A percentile compares a stretch with the other conserved stretches of the same genome.
phyloP scores from a whole-genome alignment of 2,888 invertebrate genomes.

The Ennomos fuscantarius region DNA sequence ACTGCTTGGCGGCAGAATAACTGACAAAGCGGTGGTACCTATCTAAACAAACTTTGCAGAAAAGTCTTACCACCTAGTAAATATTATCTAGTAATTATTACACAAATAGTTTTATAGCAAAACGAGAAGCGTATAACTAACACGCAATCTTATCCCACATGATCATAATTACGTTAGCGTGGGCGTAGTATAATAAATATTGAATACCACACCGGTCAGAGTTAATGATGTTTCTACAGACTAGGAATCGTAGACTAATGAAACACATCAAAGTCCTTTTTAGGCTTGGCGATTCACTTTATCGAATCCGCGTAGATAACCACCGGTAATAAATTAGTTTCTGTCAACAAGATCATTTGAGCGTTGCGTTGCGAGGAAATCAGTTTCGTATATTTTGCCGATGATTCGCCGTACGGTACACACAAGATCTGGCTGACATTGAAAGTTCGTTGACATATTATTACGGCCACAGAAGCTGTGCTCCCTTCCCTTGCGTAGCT shows the following conservation, averaged over 20 bases:
- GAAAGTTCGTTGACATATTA: slow-evolving; percentile 76
- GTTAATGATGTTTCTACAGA: slow-evolving; percentile 53
- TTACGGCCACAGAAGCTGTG: slow-evolving; percentile 59
- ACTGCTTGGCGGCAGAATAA: no score
- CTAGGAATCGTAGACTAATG: slow-evolving; percentile 48
- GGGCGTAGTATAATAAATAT: slow-evolving; percentile 47
- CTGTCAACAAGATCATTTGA: slow-evolving; percentile 46
- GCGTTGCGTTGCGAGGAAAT: slow-evolving; percentile 44
- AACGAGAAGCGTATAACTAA: slow-evolving; percentile 27
- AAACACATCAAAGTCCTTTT: slow-evolving; percentile 56
- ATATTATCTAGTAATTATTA: no score
- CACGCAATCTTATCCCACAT: slow-evolving; percentile 24
- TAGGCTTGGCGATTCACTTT: slow-evolving; percentile 47
- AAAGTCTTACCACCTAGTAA: no score
- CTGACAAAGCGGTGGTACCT: no score
- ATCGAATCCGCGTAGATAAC: slow-evolving; percentile 50
- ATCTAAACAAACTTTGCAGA: no score
- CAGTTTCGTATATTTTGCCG: slow-evolving; percentile 47
- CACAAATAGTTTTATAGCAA: slow-evolving; percentile 29
- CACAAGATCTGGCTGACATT: slow-evolving; percentile 72
- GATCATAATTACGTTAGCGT: slow-evolving; percentile 39
- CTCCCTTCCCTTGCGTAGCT: slow-evolving; percentile 62
- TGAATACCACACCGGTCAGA: slow-evolving; percentile 41
- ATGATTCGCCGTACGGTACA: slow-evolving; percentile 43
- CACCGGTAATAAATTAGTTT: slow-evolving; percentile 50